Evolutionary conservation across 2,797 vertebrate genomes (phyloP).

Genomic region (Sebastiscus albofasciatus): DNA sequence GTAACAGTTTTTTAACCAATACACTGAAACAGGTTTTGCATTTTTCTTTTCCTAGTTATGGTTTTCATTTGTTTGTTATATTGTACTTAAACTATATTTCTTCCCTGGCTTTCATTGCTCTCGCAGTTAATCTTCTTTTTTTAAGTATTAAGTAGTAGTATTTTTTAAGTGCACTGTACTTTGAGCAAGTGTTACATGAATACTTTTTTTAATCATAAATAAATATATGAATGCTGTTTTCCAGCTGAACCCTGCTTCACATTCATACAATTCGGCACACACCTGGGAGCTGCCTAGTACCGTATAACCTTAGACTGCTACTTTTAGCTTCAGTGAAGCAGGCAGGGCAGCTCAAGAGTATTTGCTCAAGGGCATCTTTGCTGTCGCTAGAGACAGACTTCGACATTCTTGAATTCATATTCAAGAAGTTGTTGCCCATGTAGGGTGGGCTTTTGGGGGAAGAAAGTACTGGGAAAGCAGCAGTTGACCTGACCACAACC

Average conservation of each 20-base stretch:
- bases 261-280: conserved; percentile 1
- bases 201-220: background rate
- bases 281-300: background rate
- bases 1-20: background rate
- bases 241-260: background rate
- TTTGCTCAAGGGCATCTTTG: conserved; percentile 41
- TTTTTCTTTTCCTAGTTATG: background rate
- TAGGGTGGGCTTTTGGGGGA: background rate
- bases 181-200: background rate
- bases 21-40: background rate
- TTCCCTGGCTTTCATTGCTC: background rate
- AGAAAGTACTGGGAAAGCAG: conserved; percentile 13
- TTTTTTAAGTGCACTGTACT: background rate
- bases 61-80: background rate
- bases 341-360: background rate
- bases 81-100: background rate
- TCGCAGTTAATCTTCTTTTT: background rate
- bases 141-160: background rate
- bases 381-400: background rate
- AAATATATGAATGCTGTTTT: background rate
- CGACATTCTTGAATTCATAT: background rate
- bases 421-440: background rate
- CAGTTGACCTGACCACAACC: conserved; percentile 17
- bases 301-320: background rate
- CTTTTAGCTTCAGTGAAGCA: conserved; percentile 22